Evolutionary conservation across 2,113 vertebrate genomes (phyloP).

Genomic region (Anguilla rostrata): DNA sequence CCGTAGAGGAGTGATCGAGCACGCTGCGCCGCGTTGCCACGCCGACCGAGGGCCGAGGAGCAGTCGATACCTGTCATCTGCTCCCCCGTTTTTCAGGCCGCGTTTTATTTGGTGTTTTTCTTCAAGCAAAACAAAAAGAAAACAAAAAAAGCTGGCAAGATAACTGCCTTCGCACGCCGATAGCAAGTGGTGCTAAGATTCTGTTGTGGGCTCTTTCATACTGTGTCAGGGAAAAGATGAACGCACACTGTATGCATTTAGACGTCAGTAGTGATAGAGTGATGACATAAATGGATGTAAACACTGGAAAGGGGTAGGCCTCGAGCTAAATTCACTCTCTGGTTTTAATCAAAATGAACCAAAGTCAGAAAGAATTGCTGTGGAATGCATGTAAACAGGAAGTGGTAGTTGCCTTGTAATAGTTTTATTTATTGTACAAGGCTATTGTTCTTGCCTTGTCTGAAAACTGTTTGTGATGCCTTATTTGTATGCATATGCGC

Average conservation of each 20-base stretch:
- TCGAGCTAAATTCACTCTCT: too few relatives aligned
- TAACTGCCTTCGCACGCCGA: background rate
- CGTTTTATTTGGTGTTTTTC: background rate
- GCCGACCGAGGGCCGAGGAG: background rate
- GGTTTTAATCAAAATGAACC: too few relatives aligned
- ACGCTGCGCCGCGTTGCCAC: background rate
- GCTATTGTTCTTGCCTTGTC: too few relatives aligned
- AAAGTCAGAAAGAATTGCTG: too few relatives aligned
- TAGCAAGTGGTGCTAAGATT: background rate
- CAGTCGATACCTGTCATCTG: conserved; percentile 21
- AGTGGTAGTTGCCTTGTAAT: background rate
- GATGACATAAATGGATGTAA: too few relatives aligned
- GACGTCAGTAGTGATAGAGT: too few relatives aligned
- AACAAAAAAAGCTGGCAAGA: background rate
- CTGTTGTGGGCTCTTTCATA: background rate
- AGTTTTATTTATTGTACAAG: background rate
- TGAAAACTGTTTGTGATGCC: too few relatives aligned
- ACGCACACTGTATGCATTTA: too few relatives aligned
- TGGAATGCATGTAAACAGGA: background rate
- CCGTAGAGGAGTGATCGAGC: background rate
- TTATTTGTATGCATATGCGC: too few relatives aligned
- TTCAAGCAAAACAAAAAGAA: background rate
- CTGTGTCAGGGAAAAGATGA: too few relatives aligned
- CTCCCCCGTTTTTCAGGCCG: background rate
- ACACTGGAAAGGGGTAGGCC: too few relatives aligned